Conservation (phyloP, 2,888 invertebrate genomes). For the Melinaea marsaeus region DNA sequence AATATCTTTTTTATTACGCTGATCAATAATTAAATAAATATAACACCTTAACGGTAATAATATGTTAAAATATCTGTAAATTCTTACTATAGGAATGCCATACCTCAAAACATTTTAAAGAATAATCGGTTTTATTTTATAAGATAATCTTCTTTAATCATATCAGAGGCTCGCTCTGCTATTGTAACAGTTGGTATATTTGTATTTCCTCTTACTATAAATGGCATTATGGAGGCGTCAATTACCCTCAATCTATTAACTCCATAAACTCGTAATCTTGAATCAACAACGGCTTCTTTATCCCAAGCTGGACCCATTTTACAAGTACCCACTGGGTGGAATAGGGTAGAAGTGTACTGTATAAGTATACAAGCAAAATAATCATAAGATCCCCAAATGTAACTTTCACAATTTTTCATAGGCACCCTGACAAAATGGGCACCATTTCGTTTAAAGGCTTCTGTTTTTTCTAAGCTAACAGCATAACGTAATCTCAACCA, state of each 20-base stretch:
- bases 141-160: constrained; percentile 13
- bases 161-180: constrained; percentile 14
- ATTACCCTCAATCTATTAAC: constrained; percentile 14
- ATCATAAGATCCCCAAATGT: constrained; percentile 78
- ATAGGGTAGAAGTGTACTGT: constrained; percentile 67
- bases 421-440: constrained; percentile 75
- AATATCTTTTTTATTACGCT: too few relatives aligned
- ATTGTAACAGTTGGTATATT: constrained; percentile 20
- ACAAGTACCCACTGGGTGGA: constrained; percentile 18
- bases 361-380: constrained; percentile 82
- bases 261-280: constrained; percentile 10
- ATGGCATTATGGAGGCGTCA: constrained; percentile 19
- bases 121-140: too few relatives aligned
- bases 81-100: too few relatives aligned
- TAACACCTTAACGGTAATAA: too few relatives aligned
- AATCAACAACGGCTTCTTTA: constrained; percentile 19
- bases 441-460: constrained; percentile 76
- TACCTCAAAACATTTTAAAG: too few relatives aligned
- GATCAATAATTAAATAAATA: too few relatives aligned
- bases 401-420: constrained; percentile 76
- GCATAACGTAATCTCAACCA: constrained; percentile 79
- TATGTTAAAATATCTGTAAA: too few relatives aligned
- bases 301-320: constrained; percentile 48
- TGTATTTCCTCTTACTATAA: constrained; percentile 12
- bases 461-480: constrained; percentile 77